phyloP scores from a whole-genome alignment of 2,797 vertebrate species.

The Dendrocincla tyrannina region DNA sequence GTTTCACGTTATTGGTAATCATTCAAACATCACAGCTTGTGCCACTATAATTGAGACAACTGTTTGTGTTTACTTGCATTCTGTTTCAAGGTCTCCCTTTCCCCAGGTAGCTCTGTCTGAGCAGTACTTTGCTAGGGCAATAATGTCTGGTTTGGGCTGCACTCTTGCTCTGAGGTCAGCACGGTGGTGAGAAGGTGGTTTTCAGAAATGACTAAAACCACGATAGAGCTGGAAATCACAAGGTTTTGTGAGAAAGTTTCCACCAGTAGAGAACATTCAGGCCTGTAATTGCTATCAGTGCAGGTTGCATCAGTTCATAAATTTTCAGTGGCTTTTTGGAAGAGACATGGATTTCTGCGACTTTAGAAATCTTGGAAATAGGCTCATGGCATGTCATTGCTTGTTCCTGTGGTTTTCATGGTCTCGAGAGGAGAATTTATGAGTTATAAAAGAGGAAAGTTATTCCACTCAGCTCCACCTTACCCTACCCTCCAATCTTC shows the following conservation, averaged over 20 bases:
- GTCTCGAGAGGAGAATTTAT: not conserved
- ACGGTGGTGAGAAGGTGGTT: not conserved
- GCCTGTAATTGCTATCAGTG: not conserved
- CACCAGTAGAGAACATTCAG: not conserved
- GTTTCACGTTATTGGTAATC: not conserved
- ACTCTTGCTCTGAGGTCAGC: not conserved
- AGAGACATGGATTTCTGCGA: rapidly evolving
- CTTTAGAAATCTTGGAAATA: not conserved
- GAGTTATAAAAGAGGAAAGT: not conserved
- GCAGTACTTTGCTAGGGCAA: not conserved
- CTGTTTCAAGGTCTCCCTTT: not conserved
- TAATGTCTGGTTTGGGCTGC: not conserved
- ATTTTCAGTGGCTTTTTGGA: not conserved
- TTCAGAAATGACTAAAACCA: not conserved
- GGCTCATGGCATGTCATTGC: not conserved
- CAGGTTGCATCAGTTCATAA: not conserved
- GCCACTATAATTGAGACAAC: not conserved
- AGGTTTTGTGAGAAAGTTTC: not conserved
- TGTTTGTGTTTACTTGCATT: not conserved
- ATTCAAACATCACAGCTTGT: not conserved
- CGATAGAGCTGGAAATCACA: not conserved
- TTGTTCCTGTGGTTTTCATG: not conserved
- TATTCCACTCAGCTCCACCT: not conserved
- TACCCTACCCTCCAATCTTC: not conserved
- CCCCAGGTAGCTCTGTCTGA: not conserved